A percentile compares a stretch with the other conserved stretches of the same genome.
These are phyloP conservation scores for Phrynosoma platyrhinos DNA, from an alignment of 2,113 vertebrate genomes.

Conservation along the genomic window DNA sequence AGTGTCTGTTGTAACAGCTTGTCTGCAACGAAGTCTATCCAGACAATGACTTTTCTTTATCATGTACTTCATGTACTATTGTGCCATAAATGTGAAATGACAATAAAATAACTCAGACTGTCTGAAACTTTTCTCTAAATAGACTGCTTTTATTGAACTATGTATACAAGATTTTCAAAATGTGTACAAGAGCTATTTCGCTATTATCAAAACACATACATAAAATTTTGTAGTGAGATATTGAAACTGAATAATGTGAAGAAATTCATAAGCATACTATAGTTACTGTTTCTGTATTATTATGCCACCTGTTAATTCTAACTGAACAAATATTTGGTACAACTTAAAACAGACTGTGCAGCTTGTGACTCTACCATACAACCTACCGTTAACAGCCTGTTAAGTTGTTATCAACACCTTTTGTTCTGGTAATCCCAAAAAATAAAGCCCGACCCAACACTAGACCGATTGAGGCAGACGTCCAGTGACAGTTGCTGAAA, in stretches of 20 bases:
- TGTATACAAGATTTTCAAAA: background rate
- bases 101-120: background rate
- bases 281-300: background rate
- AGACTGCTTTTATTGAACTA: background rate
- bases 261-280: background rate
- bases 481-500: too few species aligned
- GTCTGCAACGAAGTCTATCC: background rate
- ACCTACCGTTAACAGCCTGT: too few species aligned
- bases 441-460: too few species aligned
- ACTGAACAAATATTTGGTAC: background rate
- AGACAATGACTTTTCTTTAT: constrained; percentile 25
- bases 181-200: too few species aligned
- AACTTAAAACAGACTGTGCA: background rate
- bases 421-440: too few species aligned
- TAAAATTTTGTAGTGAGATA: background rate
- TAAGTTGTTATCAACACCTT: background rate
- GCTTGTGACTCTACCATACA: background rate
- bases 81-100: background rate
- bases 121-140: background rate
- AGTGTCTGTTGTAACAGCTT: background rate
- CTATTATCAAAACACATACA: background rate
- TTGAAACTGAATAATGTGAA: background rate
- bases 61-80: background rate
- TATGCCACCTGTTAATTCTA: background rate
- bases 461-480: too few species aligned